phyloP scores from a whole-genome alignment of 2,113 vertebrate species.

The Pelodiscus sinensis region DNA sequence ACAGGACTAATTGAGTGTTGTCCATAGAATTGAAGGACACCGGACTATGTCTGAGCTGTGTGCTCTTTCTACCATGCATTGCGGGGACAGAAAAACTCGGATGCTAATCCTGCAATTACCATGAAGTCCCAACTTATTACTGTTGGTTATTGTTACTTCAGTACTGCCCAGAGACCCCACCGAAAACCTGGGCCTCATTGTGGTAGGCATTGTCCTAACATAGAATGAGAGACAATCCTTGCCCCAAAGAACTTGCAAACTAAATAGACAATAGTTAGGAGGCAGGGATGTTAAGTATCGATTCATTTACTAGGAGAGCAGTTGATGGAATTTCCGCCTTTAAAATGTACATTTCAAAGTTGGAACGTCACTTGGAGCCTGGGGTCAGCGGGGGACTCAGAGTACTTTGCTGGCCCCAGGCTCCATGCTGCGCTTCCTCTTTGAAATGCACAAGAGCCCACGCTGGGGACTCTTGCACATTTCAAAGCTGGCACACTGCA shows the following conservation, averaged over 20 bases:
- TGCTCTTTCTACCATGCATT: not conserved
- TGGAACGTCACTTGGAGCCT: no score
- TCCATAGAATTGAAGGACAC: not conserved
- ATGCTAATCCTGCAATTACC: not conserved
- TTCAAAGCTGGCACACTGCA: no score
- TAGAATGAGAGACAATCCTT: not conserved
- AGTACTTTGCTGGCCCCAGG: no score
- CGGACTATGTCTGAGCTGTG: not conserved
- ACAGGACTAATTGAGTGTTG: not conserved
- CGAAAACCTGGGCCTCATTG: not conserved
- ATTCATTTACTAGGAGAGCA: no score
- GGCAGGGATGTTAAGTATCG: no score
- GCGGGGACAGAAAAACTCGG: not conserved
- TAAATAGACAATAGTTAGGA: not conserved
- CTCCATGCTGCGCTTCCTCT: no score
- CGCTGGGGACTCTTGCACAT: no score
- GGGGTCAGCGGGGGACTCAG: no score
- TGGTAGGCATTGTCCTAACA: not conserved
- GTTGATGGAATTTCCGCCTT: no score
- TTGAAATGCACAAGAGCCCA: no score
- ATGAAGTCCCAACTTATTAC: not conserved
- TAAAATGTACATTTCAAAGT: no score
- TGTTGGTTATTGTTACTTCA: no score
- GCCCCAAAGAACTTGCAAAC: not conserved
- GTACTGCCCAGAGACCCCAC: not conserved